Evolutionary conservation across 2,888 invertebrate genomes (phyloP).

Genomic region (Proisotoma minuta): DNA sequence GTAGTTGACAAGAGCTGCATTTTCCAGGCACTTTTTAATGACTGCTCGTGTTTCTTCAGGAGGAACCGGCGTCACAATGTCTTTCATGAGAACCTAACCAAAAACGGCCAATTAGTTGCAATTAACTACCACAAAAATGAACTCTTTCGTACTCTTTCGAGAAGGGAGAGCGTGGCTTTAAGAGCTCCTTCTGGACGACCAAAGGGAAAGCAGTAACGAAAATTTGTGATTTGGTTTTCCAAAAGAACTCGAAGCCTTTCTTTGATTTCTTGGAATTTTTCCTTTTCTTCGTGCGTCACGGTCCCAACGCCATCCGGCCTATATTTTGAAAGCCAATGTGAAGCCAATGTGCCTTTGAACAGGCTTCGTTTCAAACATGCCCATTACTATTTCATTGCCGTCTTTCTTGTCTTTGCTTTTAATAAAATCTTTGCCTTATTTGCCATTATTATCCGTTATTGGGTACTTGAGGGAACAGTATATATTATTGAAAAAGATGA

Average conservation of each 20-base stretch:
- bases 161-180: slow-evolving; percentile 89
- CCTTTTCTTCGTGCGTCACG: slow-evolving; percentile 95
- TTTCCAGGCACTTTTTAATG: slow-evolving; percentile 95
- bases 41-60: slow-evolving; percentile 90
- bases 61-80: slow-evolving; percentile 93
- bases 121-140: not conserved
- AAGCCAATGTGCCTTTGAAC: not conserved
- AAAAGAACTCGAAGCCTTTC: slow-evolving; percentile 85
- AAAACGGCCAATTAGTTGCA: not conserved
- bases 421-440: too few relatives aligned
- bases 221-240: slow-evolving; percentile 98
- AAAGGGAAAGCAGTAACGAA: slow-evolving; percentile 97
- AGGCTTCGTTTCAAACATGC: slow-evolving; percentile 25
- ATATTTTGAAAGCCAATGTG: slow-evolving; percentile 40
- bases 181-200: slow-evolving; percentile 97
- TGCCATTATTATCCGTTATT: too few relatives aligned
- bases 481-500: too few relatives aligned
- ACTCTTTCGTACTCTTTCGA: slow-evolving; percentile 73
- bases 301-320: slow-evolving; percentile 99
- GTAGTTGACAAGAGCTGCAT: slow-evolving; percentile 96
- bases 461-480: too few relatives aligned
- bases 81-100: slow-evolving; percentile 87
- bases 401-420: too few relatives aligned
- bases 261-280: slow-evolving; percentile 95
- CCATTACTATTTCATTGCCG: slow-evolving; percentile 33